Percentiles rank a stretch among this genome's conserved stretches.
These are phyloP conservation scores for Dufourea novaeangliae DNA, from an alignment of 1,140 invertebrate species.

Conservation along the genomic window DNA sequence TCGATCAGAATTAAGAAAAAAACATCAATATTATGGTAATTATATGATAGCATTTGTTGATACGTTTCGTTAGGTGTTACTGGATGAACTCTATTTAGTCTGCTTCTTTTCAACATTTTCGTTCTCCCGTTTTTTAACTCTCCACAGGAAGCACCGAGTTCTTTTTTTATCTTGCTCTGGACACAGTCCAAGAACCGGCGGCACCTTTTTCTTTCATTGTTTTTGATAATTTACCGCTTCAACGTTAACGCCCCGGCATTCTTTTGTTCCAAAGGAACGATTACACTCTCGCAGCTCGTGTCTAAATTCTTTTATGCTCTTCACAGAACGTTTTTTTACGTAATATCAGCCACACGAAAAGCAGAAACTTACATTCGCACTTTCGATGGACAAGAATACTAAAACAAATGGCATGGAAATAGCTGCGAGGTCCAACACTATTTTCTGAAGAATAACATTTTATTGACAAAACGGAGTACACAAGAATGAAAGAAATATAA, in stretches of 20 bases:
- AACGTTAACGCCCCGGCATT: conserved; percentile 27
- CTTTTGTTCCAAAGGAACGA: conserved; percentile 29
- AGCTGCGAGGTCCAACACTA: too few species aligned
- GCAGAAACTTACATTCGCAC: neutral
- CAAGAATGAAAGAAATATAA: neutral
- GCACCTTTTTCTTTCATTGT: conserved; percentile 35
- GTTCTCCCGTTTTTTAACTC: neutral
- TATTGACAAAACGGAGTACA: neutral
- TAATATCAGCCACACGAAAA: neutral
- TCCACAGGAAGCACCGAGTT: conserved; percentile 2
- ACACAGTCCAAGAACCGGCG: conserved; percentile 27
- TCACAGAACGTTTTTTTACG: neutral
- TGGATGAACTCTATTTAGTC: neutral
- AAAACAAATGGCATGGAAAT: too few species aligned
- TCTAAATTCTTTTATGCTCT: conserved; percentile 12
- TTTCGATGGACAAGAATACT: neutral
- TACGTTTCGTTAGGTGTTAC: too few species aligned
- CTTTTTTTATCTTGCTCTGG: conserved; percentile 34
- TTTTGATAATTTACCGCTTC: conserved; percentile 45
- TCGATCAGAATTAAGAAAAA: neutral
- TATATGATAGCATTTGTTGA: too few species aligned
- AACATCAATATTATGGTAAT: neutral
- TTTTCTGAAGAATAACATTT: too few species aligned
- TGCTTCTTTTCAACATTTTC: neutral
- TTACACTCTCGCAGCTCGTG: conserved; percentile 28